Evolutionary conservation across 2,113 vertebrate genomes (phyloP).

Genomic region (Eulemur macaco): DNA sequence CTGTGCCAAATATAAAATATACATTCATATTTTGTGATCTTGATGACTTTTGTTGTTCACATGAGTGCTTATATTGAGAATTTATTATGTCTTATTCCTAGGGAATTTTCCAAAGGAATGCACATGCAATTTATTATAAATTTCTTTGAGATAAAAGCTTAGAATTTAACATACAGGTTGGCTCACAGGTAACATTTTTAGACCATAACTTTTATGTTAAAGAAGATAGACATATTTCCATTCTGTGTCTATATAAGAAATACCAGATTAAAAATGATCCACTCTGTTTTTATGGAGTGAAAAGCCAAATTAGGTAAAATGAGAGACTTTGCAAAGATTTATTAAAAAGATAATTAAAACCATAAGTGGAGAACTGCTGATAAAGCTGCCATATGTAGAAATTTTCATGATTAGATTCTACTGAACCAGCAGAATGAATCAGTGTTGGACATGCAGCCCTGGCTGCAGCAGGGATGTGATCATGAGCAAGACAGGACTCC

Average conservation of each 20-base stretch:
- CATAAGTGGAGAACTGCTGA: not conserved
- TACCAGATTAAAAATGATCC: not conserved
- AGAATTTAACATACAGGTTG: not conserved
- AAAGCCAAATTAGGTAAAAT: not conserved
- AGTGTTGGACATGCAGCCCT: not conserved
- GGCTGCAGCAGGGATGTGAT: not conserved
- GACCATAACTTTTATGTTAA: not conserved
- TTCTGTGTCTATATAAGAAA: not conserved
- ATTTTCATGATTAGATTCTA: not conserved
- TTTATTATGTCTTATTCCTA: not conserved
- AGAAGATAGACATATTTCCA: not conserved
- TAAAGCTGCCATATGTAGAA: not conserved
- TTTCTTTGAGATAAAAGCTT: conserved; percentile 32
- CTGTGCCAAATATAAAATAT: not conserved
- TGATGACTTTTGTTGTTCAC: not conserved
- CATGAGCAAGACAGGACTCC: not conserved
- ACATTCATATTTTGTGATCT: not conserved
- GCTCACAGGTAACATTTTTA: not conserved
- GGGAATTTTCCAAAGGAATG: not conserved
- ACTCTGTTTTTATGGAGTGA: not conserved
- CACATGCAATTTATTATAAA: conserved; percentile 20
- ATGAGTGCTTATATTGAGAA: not conserved
- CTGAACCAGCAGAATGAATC: not conserved
- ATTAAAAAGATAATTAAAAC: not conserved
- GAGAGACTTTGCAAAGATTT: not conserved